Conservation (phyloP, 1,140 invertebrate species). For the Achroia grisella region DNA sequence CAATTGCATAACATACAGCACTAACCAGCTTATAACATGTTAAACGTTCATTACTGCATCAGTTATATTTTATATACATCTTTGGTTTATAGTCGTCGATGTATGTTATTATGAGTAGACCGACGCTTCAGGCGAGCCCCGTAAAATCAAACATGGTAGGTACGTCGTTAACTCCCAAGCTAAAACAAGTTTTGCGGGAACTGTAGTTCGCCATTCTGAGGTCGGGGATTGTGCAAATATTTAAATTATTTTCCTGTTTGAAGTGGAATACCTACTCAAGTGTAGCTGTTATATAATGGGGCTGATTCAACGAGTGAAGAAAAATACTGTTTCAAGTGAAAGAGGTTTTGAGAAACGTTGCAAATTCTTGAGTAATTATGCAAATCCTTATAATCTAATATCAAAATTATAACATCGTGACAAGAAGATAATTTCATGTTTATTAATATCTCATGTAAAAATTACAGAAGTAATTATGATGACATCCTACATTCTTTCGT, state of each 20-base stretch:
- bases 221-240: slow-evolving; percentile 53
- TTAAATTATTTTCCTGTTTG: slow-evolving; percentile 49
- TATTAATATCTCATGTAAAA: no score
- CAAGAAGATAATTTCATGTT: no score
- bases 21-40: background rate
- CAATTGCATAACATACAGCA: slow-evolving; percentile 35
- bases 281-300: background rate
- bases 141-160: slow-evolving; percentile 1
- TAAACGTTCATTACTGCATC: slow-evolving; percentile 9
- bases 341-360: no score
- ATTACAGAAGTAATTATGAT: no score
- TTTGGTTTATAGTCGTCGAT: slow-evolving; percentile 2
- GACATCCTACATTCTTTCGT: no score
- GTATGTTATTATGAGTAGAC: background rate
- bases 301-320: no score
- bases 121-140: background rate
- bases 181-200: slow-evolving; percentile 55
- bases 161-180: slow-evolving; percentile 21
- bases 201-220: slow-evolving; percentile 34
- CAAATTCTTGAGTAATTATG: no score
- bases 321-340: no score
- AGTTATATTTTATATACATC: background rate
- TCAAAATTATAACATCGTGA: no score
- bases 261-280: slow-evolving; percentile 15
- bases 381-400: no score